phyloP scores from a whole-genome alignment of 2,888 invertebrate genomes.

The Cybosia mesomella region DNA sequence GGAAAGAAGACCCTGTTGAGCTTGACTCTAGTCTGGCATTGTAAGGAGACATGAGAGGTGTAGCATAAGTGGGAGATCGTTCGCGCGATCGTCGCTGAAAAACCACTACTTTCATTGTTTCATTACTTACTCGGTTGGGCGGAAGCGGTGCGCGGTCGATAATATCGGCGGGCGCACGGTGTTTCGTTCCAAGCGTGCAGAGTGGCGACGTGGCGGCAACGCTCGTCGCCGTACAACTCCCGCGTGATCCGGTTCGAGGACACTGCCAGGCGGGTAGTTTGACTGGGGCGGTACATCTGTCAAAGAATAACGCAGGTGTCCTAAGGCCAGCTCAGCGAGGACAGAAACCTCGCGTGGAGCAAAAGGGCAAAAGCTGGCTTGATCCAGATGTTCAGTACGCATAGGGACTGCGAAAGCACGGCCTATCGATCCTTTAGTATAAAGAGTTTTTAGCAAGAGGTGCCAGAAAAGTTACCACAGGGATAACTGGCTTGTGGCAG shows the following conservation, averaged over 20 bases:
- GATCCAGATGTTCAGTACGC: conserved; percentile 89
- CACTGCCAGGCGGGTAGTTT: conserved; percentile 89
- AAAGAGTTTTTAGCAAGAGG: conserved; percentile 88
- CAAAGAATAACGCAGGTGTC: conserved; percentile 89
- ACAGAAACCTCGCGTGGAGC: conserved; percentile 91
- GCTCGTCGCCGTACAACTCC: conserved; percentile 55
- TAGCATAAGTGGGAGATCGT: conserved; percentile 76
- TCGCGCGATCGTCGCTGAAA: conserved; percentile 29
- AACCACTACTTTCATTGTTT: conserved; percentile 38
- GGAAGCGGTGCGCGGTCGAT: conserved; percentile 55
- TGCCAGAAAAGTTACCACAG: conserved; percentile 91
- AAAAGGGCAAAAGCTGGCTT: conserved; percentile 90
- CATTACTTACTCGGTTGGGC: conserved; percentile 43
- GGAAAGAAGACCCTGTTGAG: conserved; percentile 91
- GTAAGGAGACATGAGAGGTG: conserved; percentile 88
- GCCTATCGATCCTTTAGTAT: conserved; percentile 89
- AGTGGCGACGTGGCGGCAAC: conserved; percentile 79
- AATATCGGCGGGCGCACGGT: conserved; percentile 48
- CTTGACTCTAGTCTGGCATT: conserved; percentile 89
- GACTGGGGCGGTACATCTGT: conserved; percentile 90
- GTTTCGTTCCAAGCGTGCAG: conserved; percentile 84
- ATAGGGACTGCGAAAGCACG: conserved; percentile 89
- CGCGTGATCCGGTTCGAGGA: conserved; percentile 86
- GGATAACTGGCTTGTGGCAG: conserved; percentile 90
- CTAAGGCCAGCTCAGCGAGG: conserved; percentile 89